These are phyloP conservation scores for Chiropotes sagulatus DNA, from an alignment of 2,797 vertebrate species.

Conservation along the genomic window DNA sequence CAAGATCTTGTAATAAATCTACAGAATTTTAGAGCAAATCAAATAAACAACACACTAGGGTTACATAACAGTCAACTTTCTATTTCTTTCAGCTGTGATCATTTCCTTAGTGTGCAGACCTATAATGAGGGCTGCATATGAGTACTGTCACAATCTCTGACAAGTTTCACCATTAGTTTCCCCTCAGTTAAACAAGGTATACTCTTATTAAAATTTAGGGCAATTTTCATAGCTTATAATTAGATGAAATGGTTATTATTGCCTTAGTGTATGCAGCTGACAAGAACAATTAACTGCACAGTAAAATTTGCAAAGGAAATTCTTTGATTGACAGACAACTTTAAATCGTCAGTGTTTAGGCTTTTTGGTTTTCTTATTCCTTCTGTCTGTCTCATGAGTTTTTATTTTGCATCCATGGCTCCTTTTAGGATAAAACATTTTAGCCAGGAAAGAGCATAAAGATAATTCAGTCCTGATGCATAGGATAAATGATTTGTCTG, in stretches of 20 bases:
- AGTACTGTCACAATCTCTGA: not conserved
- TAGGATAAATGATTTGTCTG: not conserved
- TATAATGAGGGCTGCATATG: not conserved
- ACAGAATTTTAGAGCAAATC: not conserved
- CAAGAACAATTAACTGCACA: not conserved
- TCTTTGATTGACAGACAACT: not conserved
- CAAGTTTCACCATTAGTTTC: not conserved
- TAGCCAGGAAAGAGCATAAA: not conserved
- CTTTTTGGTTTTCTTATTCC: not conserved
- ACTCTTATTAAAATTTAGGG: not conserved
- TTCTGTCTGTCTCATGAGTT: not conserved
- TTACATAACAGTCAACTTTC: not conserved
- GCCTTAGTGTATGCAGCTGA: not conserved
- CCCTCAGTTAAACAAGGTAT: not conserved
- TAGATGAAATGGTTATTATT: not conserved
- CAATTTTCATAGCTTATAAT: not conserved
- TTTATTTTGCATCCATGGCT: not conserved
- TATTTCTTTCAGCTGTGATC: not conserved
- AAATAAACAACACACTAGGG: not conserved
- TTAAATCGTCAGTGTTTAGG: not conserved
- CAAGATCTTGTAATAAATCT: not conserved
- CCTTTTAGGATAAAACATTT: conserved; percentile 1
- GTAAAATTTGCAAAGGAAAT: not conserved
- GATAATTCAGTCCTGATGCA: not conserved
- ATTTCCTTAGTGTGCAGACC: not conserved